phyloP scores from a whole-genome alignment of 2,888 invertebrate genomes.

The Amphipoea oculea region DNA sequence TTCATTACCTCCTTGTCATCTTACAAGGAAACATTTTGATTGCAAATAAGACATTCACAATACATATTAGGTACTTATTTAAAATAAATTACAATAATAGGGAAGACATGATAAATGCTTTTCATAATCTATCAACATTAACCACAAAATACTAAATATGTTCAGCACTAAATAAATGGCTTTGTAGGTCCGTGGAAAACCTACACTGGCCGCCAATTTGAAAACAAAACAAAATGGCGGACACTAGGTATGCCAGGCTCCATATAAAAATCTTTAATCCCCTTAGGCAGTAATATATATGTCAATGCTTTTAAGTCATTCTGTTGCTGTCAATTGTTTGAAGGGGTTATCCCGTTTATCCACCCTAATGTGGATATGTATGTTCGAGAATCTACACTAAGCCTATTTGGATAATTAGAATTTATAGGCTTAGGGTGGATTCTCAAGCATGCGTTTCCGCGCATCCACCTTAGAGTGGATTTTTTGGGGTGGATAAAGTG shows the following conservation, averaged over 20 bases:
- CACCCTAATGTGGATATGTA: background rate
- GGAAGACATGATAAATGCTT: conserved; percentile 60
- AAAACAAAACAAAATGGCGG: background rate
- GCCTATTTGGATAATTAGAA: background rate
- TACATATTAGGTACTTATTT: conserved; percentile 4
- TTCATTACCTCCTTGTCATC: conserved; percentile 18
- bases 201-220: no score
- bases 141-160: background rate
- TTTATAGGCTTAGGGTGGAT: background rate
- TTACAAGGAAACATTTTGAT: conserved; percentile 20
- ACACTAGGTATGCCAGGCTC: background rate
- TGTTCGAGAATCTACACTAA: background rate
- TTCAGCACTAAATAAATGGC: background rate
- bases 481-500: background rate
- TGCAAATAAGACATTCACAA: conserved; percentile 47
- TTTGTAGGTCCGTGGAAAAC: no score
- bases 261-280: background rate
- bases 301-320: background rate
- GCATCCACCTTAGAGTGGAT: background rate
- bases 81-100: conserved; percentile 29
- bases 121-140: background rate
- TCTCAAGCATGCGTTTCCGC: background rate
- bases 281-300: no score
- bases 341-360: background rate
- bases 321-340: background rate